Evolutionary conservation across 2,113 vertebrate species (phyloP).

Genomic region (Phaetusa simplex): DNA sequence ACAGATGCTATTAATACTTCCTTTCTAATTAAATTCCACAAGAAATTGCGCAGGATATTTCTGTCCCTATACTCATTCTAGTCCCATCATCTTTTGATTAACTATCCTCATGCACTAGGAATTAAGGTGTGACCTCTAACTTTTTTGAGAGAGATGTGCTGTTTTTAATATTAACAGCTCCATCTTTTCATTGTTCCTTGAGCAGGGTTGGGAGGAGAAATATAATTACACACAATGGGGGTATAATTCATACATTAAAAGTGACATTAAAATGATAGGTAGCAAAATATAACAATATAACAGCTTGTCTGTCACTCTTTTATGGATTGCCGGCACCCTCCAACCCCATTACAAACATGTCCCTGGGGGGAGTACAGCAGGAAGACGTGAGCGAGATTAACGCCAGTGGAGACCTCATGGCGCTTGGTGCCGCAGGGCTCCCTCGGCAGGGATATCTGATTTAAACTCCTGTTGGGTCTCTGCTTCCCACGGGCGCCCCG

Average conservation of each 20-base stretch:
- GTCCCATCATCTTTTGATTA: conserved; percentile 71
- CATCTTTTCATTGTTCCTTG: conserved; percentile 46
- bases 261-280: conserved; percentile 54
- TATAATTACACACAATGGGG: conserved; percentile 67
- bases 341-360: neutral
- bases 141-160: conserved; percentile 62
- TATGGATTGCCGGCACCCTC: conserved; percentile 43
- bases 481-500: neutral
- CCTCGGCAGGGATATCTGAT: neutral
- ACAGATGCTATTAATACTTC: conserved; percentile 61
- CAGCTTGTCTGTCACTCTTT: conserved; percentile 33
- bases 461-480: neutral
- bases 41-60: conserved; percentile 65
- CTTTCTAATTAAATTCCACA: conserved; percentile 72
- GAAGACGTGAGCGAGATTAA: neutral
- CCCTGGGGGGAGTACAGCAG: neutral
- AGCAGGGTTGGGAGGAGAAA: conserved; percentile 56
- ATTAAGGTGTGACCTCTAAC: conserved; percentile 70
- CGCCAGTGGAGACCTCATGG: neutral
- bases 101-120: conserved; percentile 62
- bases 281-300: conserved; percentile 50
- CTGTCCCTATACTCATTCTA: conserved; percentile 59
- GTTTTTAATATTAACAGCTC: conserved; percentile 63
- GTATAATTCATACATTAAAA: conserved; percentile 60
- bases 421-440: neutral